Conservation (phyloP, 2,888 invertebrate genomes). For the Latrodectus elegans region DNA sequence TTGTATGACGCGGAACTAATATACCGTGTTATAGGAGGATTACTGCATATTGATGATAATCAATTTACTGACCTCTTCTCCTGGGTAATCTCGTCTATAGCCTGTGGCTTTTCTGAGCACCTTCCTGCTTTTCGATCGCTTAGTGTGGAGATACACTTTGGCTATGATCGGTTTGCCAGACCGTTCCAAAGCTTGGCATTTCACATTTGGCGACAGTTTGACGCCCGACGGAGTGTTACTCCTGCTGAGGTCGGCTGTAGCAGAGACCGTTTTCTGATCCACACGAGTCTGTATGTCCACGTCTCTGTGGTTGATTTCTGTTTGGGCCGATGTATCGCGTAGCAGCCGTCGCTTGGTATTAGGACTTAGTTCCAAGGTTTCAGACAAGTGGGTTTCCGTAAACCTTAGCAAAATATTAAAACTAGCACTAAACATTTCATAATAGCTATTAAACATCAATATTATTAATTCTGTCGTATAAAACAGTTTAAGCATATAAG, state of each 20-base stretch:
- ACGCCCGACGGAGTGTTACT: background rate
- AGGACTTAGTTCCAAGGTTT: conserved; percentile 40
- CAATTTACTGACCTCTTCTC: conserved; percentile 35
- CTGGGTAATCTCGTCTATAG: conserved; percentile 32
- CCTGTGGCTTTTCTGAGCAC: conserved; percentile 42
- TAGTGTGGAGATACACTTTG: conserved; percentile 65
- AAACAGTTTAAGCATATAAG: too few species aligned
- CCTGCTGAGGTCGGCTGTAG: conserved; percentile 27
- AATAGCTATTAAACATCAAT: background rate
- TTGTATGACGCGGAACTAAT: too few species aligned
- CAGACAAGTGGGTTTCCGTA: conserved; percentile 21
- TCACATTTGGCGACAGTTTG: background rate
- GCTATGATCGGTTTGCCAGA: conserved; percentile 59
- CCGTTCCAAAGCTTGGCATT: conserved; percentile 31
- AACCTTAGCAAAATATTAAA: conserved; percentile 7
- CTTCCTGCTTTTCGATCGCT: conserved; percentile 35
- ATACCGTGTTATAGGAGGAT: too few species aligned
- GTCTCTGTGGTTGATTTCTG: conserved; percentile 28
- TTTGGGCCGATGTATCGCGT: conserved; percentile 56
- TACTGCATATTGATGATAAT: too few species aligned
- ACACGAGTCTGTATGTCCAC: conserved; percentile 41
- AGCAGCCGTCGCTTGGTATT: conserved; percentile 18
- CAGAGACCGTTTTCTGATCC: conserved; percentile 25
- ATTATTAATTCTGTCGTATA: too few species aligned
- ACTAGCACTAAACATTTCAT: background rate